Evolutionary conservation across 2,888 invertebrate genomes (phyloP), one percentile per base, ranked within the genome.

Genomic region (Himalopsyche tibetana): DNA sequence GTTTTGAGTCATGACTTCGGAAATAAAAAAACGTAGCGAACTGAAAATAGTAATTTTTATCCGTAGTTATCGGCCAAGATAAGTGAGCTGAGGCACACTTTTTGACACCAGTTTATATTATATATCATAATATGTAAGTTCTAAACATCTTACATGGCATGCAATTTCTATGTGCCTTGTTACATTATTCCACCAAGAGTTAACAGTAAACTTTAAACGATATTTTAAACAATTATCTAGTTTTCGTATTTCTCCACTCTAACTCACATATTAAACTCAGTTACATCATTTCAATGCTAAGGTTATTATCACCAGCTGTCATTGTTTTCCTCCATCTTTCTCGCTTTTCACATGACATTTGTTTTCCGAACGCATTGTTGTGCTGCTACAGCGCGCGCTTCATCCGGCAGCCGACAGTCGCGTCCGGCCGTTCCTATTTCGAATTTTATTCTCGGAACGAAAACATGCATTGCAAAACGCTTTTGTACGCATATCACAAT

Each of bases 381-480:
- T 63, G 63, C 28, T 63, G 63, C 6, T 63, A 19, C 19, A 63
- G 63, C 63, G 63, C 63, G 63, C 63, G 63, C 63, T 63, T 63
- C 28, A 63, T 63, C 63, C 63, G 63, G 51, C 63, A n/a, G 63
- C 19, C 28, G 63, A 63, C 63, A 63, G 6, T 63, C 63, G 63
- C 63, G 63, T 63, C 63, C 63, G 63, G 63, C 63, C 28, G 63
- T 63, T 63, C 63, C 63, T 63, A 63, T 63, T 63, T 63, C 63
- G 63, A 63, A 63, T 63, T 63, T 63, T 63, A 63, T 63, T 63
- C 63, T 63, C 63, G 63, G 63, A 63, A 63, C 63, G 63, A 63
- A 56, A 63, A 63, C 63, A 63, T 63, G 63, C 63, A 63, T 63
- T 63, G 63, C 63, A 63, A 63, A 63, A 63, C 63, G 63, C 63